Percentiles rank a stretch among this genome's conserved stretches.
Conservation (phyloP, 2,113 vertebrate species). For the Rhinolophus ferrumequinum region DNA sequence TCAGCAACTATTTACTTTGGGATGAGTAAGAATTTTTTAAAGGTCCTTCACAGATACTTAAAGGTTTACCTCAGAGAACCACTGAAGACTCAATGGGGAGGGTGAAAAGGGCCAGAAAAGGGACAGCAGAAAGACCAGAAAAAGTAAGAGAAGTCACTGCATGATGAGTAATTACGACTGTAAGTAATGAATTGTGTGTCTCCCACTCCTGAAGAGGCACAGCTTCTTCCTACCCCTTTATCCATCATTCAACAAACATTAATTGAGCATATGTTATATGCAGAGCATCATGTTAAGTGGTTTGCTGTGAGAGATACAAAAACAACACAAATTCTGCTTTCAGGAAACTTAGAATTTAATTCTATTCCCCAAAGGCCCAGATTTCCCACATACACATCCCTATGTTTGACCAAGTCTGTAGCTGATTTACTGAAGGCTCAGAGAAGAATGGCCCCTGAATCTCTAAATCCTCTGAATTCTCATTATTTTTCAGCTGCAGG, state of each 20-base stretch:
- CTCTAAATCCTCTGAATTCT: conserved; percentile 48
- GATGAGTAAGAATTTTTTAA: not conserved
- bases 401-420: not conserved
- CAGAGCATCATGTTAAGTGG: not conserved
- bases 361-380: not conserved
- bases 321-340: not conserved
- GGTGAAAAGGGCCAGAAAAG: not conserved
- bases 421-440: not conserved
- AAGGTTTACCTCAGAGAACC: not conserved
- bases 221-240: not conserved
- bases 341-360: not conserved
- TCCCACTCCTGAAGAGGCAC: not conserved
- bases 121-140: not conserved
- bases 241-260: not conserved
- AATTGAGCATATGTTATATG: not conserved
- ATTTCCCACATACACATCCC: not conserved
- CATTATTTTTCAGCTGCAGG: conserved; percentile 68
- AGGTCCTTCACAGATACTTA: not conserved
- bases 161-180: not conserved
- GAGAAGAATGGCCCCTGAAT: not conserved
- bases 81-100: not conserved
- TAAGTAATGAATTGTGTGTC: not conserved
- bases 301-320: not conserved
- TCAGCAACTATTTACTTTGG: not conserved
- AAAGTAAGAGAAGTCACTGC: not conserved